phyloP scores from a whole-genome alignment of 2,113 vertebrate genomes.

The Pygoscelis adeliae region DNA sequence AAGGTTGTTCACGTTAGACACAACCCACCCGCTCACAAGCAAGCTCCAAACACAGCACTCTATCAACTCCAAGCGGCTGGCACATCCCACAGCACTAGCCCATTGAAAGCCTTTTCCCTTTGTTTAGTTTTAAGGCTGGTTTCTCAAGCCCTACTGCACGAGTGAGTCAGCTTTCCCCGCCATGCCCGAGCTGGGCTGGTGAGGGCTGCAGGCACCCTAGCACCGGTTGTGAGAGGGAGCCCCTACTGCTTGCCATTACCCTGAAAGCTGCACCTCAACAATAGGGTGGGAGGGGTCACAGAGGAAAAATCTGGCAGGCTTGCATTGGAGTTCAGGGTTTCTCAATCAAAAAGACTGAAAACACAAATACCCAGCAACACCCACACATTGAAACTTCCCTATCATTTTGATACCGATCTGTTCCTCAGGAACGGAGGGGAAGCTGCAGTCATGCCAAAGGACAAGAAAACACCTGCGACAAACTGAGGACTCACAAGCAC shows the following conservation, averaged over 20 bases:
- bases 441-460: neutral
- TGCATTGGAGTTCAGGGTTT: neutral
- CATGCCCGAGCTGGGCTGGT: fast-evolving
- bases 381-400: neutral
- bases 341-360: neutral
- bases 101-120: neutral
- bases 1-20: neutral
- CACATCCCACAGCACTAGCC: neutral
- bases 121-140: neutral
- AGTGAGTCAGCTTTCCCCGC: neutral
- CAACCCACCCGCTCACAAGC: neutral
- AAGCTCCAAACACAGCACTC: neutral
- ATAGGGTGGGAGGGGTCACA: neutral
- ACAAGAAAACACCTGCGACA: neutral
- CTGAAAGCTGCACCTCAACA: neutral
- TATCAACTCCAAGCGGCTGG: fast-evolving
- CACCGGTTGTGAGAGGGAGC: neutral
- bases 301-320: neutral
- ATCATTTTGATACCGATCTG: neutral
- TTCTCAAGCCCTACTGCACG: neutral
- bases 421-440: neutral
- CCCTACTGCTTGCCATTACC: no score
- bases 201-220: neutral
- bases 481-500: neutral
- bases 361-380: neutral